Percentiles rank a stretch among this genome's conserved stretches.
These are phyloP conservation scores for Petrosia ficiformis DNA, from an alignment of 37 sponge, comb jelly and placozoan genomes.

Conservation along the genomic window DNA sequence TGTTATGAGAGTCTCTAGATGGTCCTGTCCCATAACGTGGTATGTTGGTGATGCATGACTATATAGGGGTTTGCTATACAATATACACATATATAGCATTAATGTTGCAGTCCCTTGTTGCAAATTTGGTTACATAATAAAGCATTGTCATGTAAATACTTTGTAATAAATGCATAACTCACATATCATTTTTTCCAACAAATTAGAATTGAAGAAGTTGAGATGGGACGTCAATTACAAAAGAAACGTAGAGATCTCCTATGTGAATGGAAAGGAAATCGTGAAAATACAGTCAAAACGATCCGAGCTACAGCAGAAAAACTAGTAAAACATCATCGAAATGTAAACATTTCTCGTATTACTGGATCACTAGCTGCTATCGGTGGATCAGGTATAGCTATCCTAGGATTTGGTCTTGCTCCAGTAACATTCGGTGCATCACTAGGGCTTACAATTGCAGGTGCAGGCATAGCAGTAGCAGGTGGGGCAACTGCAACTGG, in stretches of 20 bases:
- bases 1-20: too few relatives aligned
- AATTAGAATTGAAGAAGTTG: too few relatives aligned
- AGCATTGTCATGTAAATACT: too few relatives aligned
- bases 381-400: background rate
- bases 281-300: background rate
- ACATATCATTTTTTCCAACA: too few relatives aligned
- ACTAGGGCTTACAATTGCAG: background rate
- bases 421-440: background rate
- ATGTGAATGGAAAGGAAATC: background rate
- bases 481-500: background rate
- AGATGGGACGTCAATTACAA: background rate
- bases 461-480: background rate
- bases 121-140: too few relatives aligned
- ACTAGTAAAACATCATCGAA: background rate
- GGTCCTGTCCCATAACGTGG: too few relatives aligned
- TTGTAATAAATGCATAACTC: too few relatives aligned
- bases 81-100: too few relatives aligned
- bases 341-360: background rate
- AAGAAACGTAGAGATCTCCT: background rate
- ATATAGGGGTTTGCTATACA: too few relatives aligned
- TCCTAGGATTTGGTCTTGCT: background rate
- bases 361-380: background rate
- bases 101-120: too few relatives aligned
- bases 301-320: background rate
- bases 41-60: too few relatives aligned